Conservation (phyloP, 2,888 invertebrate genomes). For the Nemotelus pantherinus region DNA sequence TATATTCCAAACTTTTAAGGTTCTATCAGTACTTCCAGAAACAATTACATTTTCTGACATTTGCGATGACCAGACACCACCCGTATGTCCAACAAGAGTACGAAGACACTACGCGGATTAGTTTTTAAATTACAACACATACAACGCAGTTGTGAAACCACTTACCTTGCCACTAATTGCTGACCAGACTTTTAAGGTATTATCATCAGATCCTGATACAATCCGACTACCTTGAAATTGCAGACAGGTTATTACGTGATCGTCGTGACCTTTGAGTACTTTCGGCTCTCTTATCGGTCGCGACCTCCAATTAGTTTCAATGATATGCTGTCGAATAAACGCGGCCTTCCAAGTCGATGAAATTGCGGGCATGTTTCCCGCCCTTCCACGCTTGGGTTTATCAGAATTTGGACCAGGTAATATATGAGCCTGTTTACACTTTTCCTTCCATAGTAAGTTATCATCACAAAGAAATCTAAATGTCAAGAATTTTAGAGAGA, state of each 20-base stretch:
- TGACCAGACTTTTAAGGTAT: constrained; percentile 98
- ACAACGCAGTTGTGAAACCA: not conserved
- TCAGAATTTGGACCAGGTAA: constrained; percentile 65
- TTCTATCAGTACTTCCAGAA: constrained; percentile 96
- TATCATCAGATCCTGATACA: constrained; percentile 98
- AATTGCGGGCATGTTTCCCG: constrained; percentile 69
- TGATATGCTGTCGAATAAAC: constrained; percentile 92
- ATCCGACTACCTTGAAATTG: constrained; percentile 96
- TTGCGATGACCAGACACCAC: constrained; percentile 99
- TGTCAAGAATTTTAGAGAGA: not conserved
- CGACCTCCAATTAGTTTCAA: constrained; percentile 95
- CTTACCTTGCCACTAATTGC: constrained; percentile 91
- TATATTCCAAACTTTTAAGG: constrained; percentile 97
- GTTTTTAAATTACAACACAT: not conserved
- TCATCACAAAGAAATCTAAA: constrained; percentile 87
- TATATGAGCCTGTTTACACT: constrained; percentile 89
- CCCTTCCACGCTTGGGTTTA: constrained; percentile 68
- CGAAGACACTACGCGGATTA: constrained; percentile 78
- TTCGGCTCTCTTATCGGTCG: constrained; percentile 82
- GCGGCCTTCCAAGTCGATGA: constrained; percentile 77
- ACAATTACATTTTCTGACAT: constrained; percentile 93
- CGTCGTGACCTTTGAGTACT: constrained; percentile 95
- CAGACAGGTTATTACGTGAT: constrained; percentile 98
- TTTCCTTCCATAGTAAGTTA: constrained; percentile 97
- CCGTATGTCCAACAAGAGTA: constrained; percentile 95